A percentile compares a stretch with the other conserved stretches of the same genome.
phyloP scores from a whole-genome alignment of 2,797 vertebrate species.

The Cichlasoma orientale region DNA sequence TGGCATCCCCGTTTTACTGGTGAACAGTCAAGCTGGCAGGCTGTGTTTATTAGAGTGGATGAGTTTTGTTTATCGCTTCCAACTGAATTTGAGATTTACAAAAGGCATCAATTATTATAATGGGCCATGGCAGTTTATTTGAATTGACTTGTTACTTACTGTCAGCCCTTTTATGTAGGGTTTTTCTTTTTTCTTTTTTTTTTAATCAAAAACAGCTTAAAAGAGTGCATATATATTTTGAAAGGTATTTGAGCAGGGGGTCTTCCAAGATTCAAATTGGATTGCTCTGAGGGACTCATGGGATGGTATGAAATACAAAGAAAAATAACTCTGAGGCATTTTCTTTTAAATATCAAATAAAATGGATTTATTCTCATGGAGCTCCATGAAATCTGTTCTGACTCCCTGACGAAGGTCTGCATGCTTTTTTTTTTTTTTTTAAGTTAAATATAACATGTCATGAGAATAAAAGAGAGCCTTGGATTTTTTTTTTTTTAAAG shows the following conservation, averaged over 20 bases:
- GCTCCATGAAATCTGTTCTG: neutral
- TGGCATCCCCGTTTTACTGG: neutral
- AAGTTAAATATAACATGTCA: neutral
- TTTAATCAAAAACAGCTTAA: neutral
- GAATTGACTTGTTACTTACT: neutral
- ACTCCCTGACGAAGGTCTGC: neutral
- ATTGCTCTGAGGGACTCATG: neutral
- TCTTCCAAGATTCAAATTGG: neutral
- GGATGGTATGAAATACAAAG: neutral
- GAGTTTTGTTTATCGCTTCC: neutral
- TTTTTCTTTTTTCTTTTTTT: neutral
- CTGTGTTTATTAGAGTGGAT: neutral
- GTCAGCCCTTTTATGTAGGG: neutral
- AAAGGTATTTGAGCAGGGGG: neutral
- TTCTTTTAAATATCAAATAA: neutral
- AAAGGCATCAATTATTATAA: slow-evolving; percentile 1
- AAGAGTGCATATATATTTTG: neutral
- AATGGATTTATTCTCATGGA: neutral
- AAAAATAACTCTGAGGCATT: neutral
- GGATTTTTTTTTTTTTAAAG: neutral
- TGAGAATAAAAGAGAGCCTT: neutral
- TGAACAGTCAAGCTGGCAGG: neutral
- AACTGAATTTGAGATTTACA: neutral
- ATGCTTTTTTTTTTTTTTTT: neutral
- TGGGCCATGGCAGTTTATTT: neutral